Percentiles rank a stretch among this genome's conserved stretches.
These are phyloP conservation scores for Motacilla tschutschensis DNA, from an alignment of 2,113 vertebrate species.

Conservation along the genomic window DNA sequence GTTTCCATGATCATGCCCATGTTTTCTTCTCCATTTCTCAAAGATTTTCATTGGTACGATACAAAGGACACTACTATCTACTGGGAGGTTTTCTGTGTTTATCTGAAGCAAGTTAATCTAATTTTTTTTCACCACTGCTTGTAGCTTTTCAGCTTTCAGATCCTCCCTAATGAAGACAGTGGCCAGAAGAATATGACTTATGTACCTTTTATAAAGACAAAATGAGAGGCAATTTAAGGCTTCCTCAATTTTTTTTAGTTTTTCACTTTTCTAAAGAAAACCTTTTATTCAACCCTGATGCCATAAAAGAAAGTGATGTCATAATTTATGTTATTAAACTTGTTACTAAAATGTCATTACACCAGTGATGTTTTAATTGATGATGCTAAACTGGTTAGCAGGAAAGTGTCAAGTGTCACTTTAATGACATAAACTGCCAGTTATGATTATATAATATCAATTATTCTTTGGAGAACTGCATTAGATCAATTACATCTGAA, in stretches of 20 bases:
- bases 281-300: conserved; percentile 30
- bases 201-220: background rate
- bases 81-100: background rate
- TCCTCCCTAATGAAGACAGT: background rate
- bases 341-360: conserved; percentile 67
- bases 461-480: conserved; percentile 71
- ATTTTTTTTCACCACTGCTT: background rate
- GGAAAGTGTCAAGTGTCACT: conserved; percentile 72
- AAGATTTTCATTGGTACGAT: conserved; percentile 25
- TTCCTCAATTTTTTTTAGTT: background rate
- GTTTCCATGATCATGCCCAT: background rate
- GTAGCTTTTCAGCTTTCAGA: background rate
- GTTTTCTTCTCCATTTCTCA: conserved; percentile 30
- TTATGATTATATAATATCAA: conserved; percentile 79
- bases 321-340: conserved; percentile 65
- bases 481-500: conserved; percentile 65
- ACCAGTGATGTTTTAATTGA: conserved; percentile 73
- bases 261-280: background rate
- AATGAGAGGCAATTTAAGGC: background rate
- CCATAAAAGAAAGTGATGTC: conserved; percentile 68
- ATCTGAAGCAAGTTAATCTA: background rate
- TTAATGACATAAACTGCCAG: conserved; percentile 74
- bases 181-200: background rate
- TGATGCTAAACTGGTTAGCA: conserved; percentile 64
- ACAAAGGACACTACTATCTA: conserved; percentile 10